Base-by-base conservation (phyloP, 2,797 vertebrate genomes). In the Threskiornis aethiopicus region DNA sequence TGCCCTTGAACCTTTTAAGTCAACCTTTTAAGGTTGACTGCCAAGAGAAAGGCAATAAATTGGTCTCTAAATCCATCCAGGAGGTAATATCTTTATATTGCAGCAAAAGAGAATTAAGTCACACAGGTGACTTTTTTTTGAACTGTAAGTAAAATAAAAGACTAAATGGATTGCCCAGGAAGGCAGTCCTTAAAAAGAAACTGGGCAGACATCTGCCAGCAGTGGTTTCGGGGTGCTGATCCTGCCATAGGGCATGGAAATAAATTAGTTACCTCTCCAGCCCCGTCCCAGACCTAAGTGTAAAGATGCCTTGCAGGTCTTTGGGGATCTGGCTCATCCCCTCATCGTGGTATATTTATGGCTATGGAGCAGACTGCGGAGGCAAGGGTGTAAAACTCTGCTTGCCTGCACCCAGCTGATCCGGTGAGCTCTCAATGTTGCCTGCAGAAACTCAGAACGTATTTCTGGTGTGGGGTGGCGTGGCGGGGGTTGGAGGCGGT, bases 261-360 rank as follows among this genome's bases (percentile, higher is more conserved):
- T 82, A 1, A 65, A 66, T 67, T 18, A 31, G 22, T 42, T 90
- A 46, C 16, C 6, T 77, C 55, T 70, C 47, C 44, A 83, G 26
- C 26, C 9, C 37, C 35, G 10, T 72, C 33, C 20, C 35, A 90
- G 51, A 66, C 13, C 7, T 2, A 52, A 81, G 22, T 5, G 11
- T 52, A 39, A 35, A 80, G 47, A 33, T 44, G 16, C 37, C 39
- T 66, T 54, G 13, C 26, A 20, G 16, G 33, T 47, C 31, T 89
- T 42, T 72, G 55, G 28, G 47, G 28, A 6, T 70, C 62, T 28
- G 62, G 42, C 25, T 87, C 7, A 11, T 19, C 14, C 62, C 31
- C 20, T 89, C 46, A 2, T 51, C 0, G 0, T 21, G 35, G 35
- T 26, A 0, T 25, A 6, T 62, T 6, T 24, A 25, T n/a, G 58